A percentile compares a stretch with the other conserved stretches of the same genome.
Conservation (phyloP, 2,888 invertebrate genomes). For the Leptinotarsa juncta region DNA sequence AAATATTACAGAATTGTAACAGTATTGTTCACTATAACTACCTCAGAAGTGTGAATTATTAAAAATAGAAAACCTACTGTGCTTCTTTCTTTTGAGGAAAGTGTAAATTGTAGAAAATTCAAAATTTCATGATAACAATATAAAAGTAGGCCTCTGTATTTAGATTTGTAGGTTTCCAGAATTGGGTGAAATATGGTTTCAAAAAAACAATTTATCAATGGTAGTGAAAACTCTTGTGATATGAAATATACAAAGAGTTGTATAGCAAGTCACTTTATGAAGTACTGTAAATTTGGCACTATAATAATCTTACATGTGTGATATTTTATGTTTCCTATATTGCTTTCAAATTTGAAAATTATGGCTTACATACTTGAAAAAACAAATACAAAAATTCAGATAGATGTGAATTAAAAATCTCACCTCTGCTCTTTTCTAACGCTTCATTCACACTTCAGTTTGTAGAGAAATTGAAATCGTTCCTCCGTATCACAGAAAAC, state of each 20-base stretch:
- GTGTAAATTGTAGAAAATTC: conserved; percentile 6
- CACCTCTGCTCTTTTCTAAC: neutral
- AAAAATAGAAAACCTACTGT: conserved; percentile 15
- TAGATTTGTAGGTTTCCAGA: neutral
- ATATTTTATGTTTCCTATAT: too few species aligned
- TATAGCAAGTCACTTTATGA: too few species aligned
- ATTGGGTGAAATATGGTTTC: neutral
- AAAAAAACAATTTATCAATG: neutral
- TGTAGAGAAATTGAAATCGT: neutral
- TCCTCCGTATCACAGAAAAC: conserved; percentile 18
- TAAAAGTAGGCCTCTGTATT: conserved; percentile 7
- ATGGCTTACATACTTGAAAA: neutral
- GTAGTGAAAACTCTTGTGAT: too few species aligned
- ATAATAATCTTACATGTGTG: too few species aligned
- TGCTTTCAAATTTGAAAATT: too few species aligned
- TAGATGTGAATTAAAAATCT: neutral
- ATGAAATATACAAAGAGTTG: too few species aligned
- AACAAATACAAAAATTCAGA: neutral
- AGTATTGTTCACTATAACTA: conserved; percentile 17
- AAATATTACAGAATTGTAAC: conserved; percentile 37
- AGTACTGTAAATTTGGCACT: too few species aligned
- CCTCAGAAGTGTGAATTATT: conserved; percentile 3
- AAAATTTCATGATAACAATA: neutral
- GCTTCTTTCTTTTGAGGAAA: neutral
- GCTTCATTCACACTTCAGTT: neutral